These are phyloP conservation scores for Jordanella pulchra DNA, from an alignment of 2,797 vertebrate genomes.

Conservation along the genomic window DNA sequence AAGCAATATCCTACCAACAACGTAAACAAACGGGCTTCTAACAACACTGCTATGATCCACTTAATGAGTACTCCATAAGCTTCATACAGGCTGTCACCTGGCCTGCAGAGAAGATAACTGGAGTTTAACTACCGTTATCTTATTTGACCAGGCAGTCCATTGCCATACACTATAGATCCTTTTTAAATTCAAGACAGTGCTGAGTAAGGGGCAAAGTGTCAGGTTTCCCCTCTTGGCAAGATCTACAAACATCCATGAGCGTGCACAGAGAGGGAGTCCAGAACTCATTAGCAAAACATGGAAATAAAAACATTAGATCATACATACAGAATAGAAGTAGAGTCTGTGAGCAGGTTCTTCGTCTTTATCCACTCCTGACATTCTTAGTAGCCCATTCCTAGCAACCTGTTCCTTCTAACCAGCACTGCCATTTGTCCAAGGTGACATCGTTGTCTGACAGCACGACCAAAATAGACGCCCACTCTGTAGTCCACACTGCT, in stretches of 20 bases:
- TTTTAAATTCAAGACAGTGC: constrained; percentile 40
- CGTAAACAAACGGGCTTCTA: constrained; percentile 46
- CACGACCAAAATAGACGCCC: constrained; percentile 79
- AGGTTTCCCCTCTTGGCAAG: constrained; percentile 62
- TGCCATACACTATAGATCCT: constrained; percentile 28
- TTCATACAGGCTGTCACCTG: constrained; percentile 58
- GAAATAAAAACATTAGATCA: constrained; percentile 52
- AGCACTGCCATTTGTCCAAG: constrained; percentile 67
- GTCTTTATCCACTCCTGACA: constrained; percentile 78
- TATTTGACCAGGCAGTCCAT: constrained; percentile 30
- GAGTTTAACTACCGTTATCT: constrained; percentile 22
- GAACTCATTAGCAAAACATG: constrained; percentile 35
- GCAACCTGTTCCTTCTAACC: constrained; percentile 71
- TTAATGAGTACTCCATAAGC: constrained; percentile 65
- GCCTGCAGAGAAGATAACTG: constrained; percentile 17
- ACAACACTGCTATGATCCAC: constrained; percentile 55
- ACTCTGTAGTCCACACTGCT: constrained; percentile 66
- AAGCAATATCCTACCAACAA: constrained; percentile 26
- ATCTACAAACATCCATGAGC: constrained; percentile 52
- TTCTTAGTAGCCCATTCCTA: constrained; percentile 74
- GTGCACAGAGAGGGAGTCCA: constrained; percentile 30
- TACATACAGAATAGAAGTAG: constrained; percentile 86
- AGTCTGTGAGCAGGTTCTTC: constrained; percentile 80
- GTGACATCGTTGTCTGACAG: constrained; percentile 80
- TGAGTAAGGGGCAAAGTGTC: constrained; percentile 66